Percentiles rank a stretch among this genome's conserved stretches.
phyloP scores from a whole-genome alignment of 2,888 invertebrate species.

The Andrena bicolor region DNA sequence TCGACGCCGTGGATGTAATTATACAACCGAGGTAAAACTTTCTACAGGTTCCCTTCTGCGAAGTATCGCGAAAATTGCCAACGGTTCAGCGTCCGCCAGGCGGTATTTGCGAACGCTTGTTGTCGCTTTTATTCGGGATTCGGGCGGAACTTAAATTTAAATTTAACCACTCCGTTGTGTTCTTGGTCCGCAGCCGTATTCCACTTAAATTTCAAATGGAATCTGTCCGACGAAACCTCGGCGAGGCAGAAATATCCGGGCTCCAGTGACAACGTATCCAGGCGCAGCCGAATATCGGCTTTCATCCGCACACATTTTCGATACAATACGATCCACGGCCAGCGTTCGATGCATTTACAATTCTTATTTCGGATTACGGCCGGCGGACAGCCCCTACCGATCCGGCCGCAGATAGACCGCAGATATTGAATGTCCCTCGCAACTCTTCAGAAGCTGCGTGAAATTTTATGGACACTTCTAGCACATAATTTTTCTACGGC shows the following conservation, averaged over 20 bases:
- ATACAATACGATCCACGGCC: conserved; percentile 47
- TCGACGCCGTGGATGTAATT: conserved; percentile 1
- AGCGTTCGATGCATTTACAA: conserved; percentile 53
- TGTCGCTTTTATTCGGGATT: conserved; percentile 16
- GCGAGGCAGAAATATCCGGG: conserved; percentile 32
- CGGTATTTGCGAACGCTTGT: background rate
- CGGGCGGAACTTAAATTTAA: conserved; percentile 38
- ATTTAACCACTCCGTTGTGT: conserved; percentile 32
- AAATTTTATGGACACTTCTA: conserved; percentile 49
- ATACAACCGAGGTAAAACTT: background rate
- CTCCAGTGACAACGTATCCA: conserved; percentile 32
- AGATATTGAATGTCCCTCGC: conserved; percentile 31
- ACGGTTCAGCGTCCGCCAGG: background rate
- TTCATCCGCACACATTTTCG: conserved; percentile 58
- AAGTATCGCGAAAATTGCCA: background rate
- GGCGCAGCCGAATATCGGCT: conserved; percentile 46
- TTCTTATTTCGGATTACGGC: conserved; percentile 57
- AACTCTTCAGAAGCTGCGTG: conserved; percentile 26
- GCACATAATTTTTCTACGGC: conserved; percentile 37
- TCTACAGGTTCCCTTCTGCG: background rate
- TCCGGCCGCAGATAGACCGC: conserved; percentile 18
- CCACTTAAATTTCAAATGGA: conserved; percentile 59
- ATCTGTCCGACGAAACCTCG: conserved; percentile 31
- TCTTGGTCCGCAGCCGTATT: conserved; percentile 35
- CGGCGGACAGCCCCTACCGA: background rate